phyloP scores from a whole-genome alignment of 37 sponge, comb jelly and placozoan genomes.

The Amphimedon queenslandica region DNA sequence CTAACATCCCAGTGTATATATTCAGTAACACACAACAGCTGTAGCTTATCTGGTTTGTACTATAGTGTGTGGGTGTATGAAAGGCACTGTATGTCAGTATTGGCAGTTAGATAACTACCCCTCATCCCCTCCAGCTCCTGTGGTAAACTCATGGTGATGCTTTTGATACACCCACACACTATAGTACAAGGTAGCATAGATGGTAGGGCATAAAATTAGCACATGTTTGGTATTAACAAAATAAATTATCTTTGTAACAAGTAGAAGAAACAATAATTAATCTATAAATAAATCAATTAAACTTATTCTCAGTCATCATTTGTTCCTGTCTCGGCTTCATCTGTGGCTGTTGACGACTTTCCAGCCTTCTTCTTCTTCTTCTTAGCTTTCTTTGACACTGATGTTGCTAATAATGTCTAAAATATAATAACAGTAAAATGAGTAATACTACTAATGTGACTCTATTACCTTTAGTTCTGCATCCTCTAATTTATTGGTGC shows the following conservation, averaged over 20 bases:
- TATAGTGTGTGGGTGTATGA: no score
- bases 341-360: not conserved
- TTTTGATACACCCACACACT: no score
- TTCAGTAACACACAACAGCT: no score
- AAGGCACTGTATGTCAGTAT: no score
- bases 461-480: constrained; percentile 74
- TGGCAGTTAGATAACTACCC: no score
- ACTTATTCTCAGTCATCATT: not conserved
- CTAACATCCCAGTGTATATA: no score
- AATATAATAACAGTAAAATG: not conserved
- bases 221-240: not conserved
- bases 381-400: constrained; percentile 80
- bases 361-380: constrained; percentile 95
- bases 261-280: not conserved
- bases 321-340: not conserved
- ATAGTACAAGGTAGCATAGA: no score
- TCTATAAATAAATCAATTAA: not conserved
- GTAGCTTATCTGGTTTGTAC: no score
- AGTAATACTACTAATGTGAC: not conserved
- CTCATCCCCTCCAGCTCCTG: no score
- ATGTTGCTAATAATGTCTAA: constrained; percentile 71
- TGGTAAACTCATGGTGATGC: no score
- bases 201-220: no score
- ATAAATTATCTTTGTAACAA: not conserved
- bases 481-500: constrained; percentile 63